Conservation (phyloP, 2,113 vertebrate genomes). For the Tyrannus savana region DNA sequence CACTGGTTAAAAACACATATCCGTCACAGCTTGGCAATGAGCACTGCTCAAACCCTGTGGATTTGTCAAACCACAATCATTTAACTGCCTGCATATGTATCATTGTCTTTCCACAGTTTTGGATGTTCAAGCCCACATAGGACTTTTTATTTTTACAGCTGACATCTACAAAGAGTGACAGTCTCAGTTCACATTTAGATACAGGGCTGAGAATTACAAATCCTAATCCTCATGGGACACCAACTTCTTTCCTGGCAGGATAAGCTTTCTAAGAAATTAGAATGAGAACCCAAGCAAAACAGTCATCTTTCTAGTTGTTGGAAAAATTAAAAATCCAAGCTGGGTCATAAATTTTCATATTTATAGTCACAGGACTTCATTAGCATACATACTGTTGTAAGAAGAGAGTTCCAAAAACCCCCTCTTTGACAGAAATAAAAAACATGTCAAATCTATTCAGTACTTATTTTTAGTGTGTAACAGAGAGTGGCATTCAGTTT, state of each 20-base stretch:
- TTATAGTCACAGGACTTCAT: not conserved
- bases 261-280: not conserved
- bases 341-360: not conserved
- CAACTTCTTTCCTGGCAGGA: not conserved
- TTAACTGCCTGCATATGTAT: not conserved
- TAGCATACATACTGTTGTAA: not conserved
- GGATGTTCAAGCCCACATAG: not conserved
- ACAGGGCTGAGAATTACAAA: not conserved
- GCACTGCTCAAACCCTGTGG: not conserved
- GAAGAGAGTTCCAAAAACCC: not conserved
- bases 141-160: not conserved
- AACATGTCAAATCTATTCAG: not conserved
- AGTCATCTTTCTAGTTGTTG: not conserved
- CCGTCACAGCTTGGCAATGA: not conserved
- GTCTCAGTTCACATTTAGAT: not conserved
- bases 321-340: not conserved
- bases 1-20: not conserved
- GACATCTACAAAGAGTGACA: not conserved
- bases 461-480: not conserved
- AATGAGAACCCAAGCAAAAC: constrained; percentile 16
- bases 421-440: not conserved
- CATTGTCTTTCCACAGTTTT: not conserved
- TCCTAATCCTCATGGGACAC: not conserved
- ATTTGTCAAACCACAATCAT: not conserved
- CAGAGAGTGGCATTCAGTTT: not conserved